phyloP scores from a whole-genome alignment of 1,140 invertebrate genomes.

The Eumaeus atala region DNA sequence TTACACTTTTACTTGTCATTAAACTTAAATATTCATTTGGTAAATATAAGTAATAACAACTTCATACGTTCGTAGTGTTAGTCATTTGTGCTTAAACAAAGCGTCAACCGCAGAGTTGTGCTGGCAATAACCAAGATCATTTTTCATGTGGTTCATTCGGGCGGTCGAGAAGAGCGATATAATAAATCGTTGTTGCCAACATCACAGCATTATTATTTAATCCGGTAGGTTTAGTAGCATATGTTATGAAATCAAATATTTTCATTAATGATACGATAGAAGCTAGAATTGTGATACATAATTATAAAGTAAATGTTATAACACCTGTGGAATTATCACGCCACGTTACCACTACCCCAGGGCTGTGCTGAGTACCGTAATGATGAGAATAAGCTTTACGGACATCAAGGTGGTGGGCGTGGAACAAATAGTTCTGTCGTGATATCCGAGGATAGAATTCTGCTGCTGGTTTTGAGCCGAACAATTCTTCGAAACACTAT shows the following conservation, averaged over 20 bases:
- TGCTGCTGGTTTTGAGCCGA: too few relatives aligned
- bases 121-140: slow-evolving; percentile 69
- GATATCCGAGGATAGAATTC: too few relatives aligned
- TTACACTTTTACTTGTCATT: too few relatives aligned
- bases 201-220: slow-evolving; percentile 70
- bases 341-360: too few relatives aligned
- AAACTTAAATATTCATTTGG: slow-evolving; percentile 23
- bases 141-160: slow-evolving; percentile 71
- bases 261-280: slow-evolving; percentile 9
- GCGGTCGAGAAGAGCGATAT: slow-evolving; percentile 68
- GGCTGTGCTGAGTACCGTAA: too few relatives aligned
- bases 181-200: slow-evolving; percentile 72
- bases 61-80: slow-evolving; percentile 54
- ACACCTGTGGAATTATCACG: too few relatives aligned
- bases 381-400: too few relatives aligned
- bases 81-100: slow-evolving; percentile 73
- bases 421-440: too few relatives aligned
- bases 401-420: too few relatives aligned
- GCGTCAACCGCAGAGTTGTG: slow-evolving; percentile 68
- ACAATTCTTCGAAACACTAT: too few relatives aligned
- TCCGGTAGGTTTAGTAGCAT: slow-evolving; percentile 60
- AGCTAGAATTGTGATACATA: too few relatives aligned
- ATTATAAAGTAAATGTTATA: too few relatives aligned
- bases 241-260: slow-evolving; percentile 44
- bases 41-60: slow-evolving; percentile 64